Evolutionary conservation across 2,797 vertebrate genomes (phyloP), one percentile per base, ranked within the genome.

Genomic region (Anguilla megastoma): DNA sequence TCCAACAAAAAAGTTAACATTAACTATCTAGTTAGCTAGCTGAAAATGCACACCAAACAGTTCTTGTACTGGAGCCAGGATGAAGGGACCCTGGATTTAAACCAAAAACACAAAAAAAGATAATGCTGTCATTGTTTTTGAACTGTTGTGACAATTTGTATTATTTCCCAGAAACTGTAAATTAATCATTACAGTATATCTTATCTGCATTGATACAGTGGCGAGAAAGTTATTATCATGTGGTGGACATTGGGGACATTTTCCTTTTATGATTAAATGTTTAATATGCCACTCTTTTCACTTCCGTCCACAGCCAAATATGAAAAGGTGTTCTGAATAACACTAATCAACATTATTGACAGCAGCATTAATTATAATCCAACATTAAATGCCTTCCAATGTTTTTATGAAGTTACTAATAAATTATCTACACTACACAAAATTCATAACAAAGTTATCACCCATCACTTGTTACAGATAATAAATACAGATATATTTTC

Each of bases 401-500:
- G 0, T 82, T 82, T 82, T 50, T 50, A n/a, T 24, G 24, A 82
- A 82, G 18, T 24, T 82, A n/a, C 21, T 5, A n/a, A n/a, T 45
- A 41, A 45, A 45, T 79, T 9, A 82, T n/a, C 41, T 82, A 48
- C 24, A n/a, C 45, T 50, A 50, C 79, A 82, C 79, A 82, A 50
- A 36, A 79, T 82, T 50, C 45, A 82, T 76, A 76, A 41, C 30
- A 48, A 50, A 24, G 2, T 48, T 82, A 50, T 82, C 41, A 9
- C 10, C 24, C 21, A 50, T 48, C 18, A 33, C 27, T 50, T 48
- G 41, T 48, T 50, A 82, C 45, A 82, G 79, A 82, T 82, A 82
- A 82, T 82, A 82, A 48, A 82, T 82, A 82, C 79, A 82, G 2
- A 82, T 82, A 82, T 3, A 12, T n/a, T 82, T 80, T 82, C 79